phyloP scores from a whole-genome alignment of 2,888 invertebrate genomes.

The Rhamphomyia laevipes region DNA sequence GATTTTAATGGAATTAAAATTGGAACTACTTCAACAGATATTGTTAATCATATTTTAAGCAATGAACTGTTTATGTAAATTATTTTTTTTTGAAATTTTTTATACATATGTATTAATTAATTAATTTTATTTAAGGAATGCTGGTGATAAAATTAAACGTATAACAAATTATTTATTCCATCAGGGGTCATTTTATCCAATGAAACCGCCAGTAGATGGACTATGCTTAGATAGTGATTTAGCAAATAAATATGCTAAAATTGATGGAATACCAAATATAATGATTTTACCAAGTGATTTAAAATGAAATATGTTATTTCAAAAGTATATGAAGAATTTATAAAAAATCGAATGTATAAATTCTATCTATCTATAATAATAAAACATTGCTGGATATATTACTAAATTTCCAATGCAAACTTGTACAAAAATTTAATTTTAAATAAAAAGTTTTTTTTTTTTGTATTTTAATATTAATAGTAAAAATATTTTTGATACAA shows the following conservation, averaged over 20 bases:
- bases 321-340: no score
- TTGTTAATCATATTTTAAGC: constrained; percentile 68
- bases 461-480: no score
- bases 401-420: no score
- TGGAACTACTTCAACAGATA: constrained; percentile 71
- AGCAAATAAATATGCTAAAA: constrained; percentile 57
- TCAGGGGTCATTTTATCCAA: constrained; percentile 72
- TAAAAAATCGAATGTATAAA: no score
- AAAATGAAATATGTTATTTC: no score
- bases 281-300: constrained; percentile 77
- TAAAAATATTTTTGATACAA: no score
- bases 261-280: constrained; percentile 66
- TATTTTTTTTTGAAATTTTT: constrained; percentile 12
- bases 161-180: constrained; percentile 59
- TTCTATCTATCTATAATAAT: no score
- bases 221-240: constrained; percentile 58
- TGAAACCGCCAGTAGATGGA: constrained; percentile 59
- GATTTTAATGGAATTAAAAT: constrained; percentile 64
- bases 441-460: no score
- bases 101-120: not conserved
- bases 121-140: constrained; percentile 28
- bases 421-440: no score
- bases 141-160: constrained; percentile 60
- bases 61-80: constrained; percentile 67
- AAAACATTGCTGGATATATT: no score